These are phyloP conservation scores for Oligia fasciuncula DNA, from an alignment of 2,888 invertebrate genomes.

Conservation along the genomic window DNA sequence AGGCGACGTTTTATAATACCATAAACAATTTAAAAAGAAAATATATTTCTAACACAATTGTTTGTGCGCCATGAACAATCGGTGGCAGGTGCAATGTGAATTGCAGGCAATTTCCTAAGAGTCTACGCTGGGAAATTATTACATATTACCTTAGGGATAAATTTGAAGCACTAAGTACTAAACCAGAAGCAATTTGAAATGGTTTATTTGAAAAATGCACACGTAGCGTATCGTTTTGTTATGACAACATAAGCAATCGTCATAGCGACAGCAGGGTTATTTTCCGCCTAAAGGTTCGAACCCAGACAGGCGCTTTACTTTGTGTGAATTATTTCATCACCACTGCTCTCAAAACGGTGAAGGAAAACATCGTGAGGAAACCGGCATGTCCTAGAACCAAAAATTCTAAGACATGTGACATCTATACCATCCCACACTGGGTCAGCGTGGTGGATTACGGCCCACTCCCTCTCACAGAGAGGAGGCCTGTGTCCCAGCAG, in stretches of 20 bases:
- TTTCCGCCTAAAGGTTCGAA: background rate
- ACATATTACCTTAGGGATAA: slow-evolving; percentile 67
- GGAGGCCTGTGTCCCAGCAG: too few species aligned
- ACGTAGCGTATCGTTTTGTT: slow-evolving; percentile 11
- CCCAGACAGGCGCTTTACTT: too few species aligned
- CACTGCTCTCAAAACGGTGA: too few species aligned
- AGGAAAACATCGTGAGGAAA: too few species aligned
- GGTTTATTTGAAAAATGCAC: slow-evolving; percentile 49
- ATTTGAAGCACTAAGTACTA: slow-evolving; percentile 57
- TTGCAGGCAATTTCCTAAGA: slow-evolving; percentile 73
- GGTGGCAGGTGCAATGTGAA: slow-evolving; percentile 72
- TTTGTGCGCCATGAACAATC: slow-evolving; percentile 67
- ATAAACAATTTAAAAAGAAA: slow-evolving; percentile 39
- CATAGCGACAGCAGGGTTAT: background rate
- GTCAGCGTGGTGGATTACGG: too few species aligned
- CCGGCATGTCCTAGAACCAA: too few species aligned
- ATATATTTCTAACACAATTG: slow-evolving; percentile 53
- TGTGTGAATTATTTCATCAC: too few species aligned
- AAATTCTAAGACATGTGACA: too few species aligned
- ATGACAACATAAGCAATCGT: background rate
- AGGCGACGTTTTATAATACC: slow-evolving; percentile 6
- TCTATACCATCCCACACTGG: too few species aligned
- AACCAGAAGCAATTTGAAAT: slow-evolving; percentile 49
- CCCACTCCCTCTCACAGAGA: too few species aligned
- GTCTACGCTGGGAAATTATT: slow-evolving; percentile 66